Evolutionary conservation across 2,888 invertebrate genomes (phyloP).

Genomic region (Melinaea menophilus): DNA sequence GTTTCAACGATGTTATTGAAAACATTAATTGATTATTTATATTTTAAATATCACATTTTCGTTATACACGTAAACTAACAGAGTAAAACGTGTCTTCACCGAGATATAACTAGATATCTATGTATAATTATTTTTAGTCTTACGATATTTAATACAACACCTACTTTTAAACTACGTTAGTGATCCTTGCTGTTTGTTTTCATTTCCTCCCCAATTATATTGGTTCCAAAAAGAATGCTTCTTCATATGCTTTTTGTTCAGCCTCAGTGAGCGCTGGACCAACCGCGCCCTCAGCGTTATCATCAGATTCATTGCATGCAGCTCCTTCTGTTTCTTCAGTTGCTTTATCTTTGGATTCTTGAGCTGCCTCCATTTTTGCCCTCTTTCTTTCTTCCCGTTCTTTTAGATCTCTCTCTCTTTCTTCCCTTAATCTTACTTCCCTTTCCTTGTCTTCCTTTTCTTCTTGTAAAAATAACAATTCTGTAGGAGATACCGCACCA

Average conservation of each 20-base stretch:
- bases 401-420: no score
- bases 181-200: no score
- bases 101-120: no score
- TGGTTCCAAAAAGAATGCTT: conserved; percentile 1
- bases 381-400: not conserved
- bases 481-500: not conserved
- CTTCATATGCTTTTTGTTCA: not conserved
- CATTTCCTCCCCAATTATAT: not conserved
- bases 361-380: not conserved
- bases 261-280: not conserved
- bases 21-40: no score
- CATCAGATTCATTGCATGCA: not conserved
- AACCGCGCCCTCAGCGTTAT: not conserved
- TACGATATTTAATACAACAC: no score
- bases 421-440: no score
- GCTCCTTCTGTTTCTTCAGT: not conserved
- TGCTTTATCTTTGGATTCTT: not conserved
- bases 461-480: conserved; percentile 4
- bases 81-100: no score
- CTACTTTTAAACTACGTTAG: no score
- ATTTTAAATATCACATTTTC: no score
- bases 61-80: no score
- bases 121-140: no score
- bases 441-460: not conserved
- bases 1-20: no score